These are phyloP conservation scores for Collichthys lucidus DNA, from an alignment of 2,113 vertebrate genomes.

Conservation along the genomic window DNA sequence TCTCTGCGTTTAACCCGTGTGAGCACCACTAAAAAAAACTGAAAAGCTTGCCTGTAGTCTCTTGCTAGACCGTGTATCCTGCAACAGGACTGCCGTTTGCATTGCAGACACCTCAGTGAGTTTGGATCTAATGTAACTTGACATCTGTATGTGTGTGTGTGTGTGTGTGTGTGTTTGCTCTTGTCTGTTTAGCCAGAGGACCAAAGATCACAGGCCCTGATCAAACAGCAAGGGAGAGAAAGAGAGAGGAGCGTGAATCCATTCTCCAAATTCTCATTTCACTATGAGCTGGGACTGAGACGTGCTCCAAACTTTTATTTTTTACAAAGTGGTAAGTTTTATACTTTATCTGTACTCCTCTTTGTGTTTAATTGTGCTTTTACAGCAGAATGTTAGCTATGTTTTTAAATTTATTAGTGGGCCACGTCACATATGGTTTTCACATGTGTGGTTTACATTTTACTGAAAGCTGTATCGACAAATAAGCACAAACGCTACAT, in stretches of 20 bases:
- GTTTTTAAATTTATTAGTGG: slow-evolving; percentile 54
- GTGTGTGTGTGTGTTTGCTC: slow-evolving; percentile 75
- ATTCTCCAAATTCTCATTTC: slow-evolving; percentile 36
- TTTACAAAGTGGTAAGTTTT: slow-evolving; percentile 67
- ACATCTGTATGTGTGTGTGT: slow-evolving; percentile 66
- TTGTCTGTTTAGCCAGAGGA: slow-evolving; percentile 71
- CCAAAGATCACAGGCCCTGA: slow-evolving; percentile 69
- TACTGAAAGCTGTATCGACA: slow-evolving; percentile 34
- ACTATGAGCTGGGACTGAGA: slow-evolving; percentile 69
- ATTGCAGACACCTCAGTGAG: slow-evolving; percentile 72
- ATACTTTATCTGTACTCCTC: slow-evolving; percentile 7
- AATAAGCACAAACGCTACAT: slow-evolving; percentile 39
- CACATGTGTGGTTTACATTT: slow-evolving; percentile 51
- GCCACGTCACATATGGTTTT: slow-evolving; percentile 48
- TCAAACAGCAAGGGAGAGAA: slow-evolving; percentile 44
- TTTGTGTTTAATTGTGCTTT: slow-evolving; percentile 50
- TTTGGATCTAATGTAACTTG: slow-evolving; percentile 77
- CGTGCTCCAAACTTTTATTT: slow-evolving; percentile 32
- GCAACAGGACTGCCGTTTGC: slow-evolving; percentile 70
- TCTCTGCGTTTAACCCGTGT: slow-evolving; percentile 12
- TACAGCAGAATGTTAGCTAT: slow-evolving; percentile 28
- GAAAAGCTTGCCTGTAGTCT: slow-evolving; percentile 44
- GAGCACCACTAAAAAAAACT: slow-evolving; percentile 41
- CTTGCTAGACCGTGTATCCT: slow-evolving; percentile 49
- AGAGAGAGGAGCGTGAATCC: slow-evolving; percentile 24